Percentiles rank a stretch among this genome's conserved stretches.
These are phyloP conservation scores for Peromyscus leucopus DNA, from an alignment of 2,113 vertebrate genomes.

Conservation along the genomic window DNA sequence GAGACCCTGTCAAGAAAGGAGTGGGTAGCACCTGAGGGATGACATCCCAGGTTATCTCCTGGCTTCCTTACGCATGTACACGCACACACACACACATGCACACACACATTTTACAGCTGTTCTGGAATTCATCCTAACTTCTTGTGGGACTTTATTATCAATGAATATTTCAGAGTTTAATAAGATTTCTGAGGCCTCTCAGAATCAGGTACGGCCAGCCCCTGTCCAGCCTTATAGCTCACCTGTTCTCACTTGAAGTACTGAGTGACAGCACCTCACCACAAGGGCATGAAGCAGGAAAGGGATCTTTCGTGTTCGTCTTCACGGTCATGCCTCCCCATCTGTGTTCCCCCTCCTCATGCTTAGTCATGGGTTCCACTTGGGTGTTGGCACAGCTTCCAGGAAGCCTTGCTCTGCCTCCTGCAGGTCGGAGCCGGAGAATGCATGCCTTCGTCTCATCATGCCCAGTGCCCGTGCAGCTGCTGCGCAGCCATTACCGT, in stretches of 20 bases:
- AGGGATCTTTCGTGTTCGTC: not conserved
- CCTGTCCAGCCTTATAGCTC: not conserved
- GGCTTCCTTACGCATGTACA: not conserved
- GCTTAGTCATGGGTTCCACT: not conserved
- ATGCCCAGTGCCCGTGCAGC: not conserved
- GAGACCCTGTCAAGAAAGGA: not conserved
- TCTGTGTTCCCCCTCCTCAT: not conserved
- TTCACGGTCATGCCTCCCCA: not conserved
- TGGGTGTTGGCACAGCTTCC: not conserved
- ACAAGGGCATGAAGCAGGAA: not conserved
- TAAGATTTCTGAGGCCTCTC: not conserved
- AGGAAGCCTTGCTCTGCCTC: not conserved
- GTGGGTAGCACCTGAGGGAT: not conserved
- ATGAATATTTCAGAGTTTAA: constrained; percentile 5
- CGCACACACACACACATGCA: not conserved
- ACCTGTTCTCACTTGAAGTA: not conserved
- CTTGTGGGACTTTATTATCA: not conserved
- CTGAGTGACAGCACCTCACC: not conserved
- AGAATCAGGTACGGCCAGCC: not conserved
- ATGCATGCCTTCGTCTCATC: not conserved
- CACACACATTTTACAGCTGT: not conserved
- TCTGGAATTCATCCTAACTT: not conserved
- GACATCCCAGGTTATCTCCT: not conserved
- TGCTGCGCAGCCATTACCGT: not conserved
- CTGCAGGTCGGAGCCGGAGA: not conserved